These are phyloP conservation scores for Globia sparganii DNA, from an alignment of 2,888 invertebrate species.

Conservation along the genomic window DNA sequence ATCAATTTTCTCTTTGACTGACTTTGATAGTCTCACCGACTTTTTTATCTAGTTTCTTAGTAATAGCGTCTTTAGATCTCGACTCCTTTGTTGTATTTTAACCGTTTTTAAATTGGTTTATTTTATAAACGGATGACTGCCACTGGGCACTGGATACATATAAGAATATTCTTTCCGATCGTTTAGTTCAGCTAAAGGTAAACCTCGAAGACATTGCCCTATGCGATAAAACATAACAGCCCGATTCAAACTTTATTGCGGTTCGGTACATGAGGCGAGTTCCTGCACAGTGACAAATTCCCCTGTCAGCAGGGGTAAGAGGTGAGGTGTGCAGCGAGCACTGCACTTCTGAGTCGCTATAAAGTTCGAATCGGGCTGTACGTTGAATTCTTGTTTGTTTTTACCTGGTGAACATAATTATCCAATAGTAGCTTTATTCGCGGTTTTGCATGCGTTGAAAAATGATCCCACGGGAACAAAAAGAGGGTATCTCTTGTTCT, in stretches of 20 bases:
- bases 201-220: conserved; percentile 4
- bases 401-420: no score
- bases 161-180: neutral
- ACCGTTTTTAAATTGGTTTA: conserved; percentile 4
- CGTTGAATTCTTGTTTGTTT: neutral
- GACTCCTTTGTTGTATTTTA: conserved; percentile 1
- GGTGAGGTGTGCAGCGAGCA: no score
- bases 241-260: no score
- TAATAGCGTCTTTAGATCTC: conserved; percentile 4
- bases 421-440: no score
- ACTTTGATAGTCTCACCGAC: conserved; percentile 1
- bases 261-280: no score
- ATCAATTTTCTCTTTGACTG: conserved; percentile 29
- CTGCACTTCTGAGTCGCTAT: no score
- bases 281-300: no score
- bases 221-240: conserved; percentile 9
- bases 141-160: neutral
- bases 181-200: conserved; percentile 4
- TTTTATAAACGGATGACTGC: neutral
- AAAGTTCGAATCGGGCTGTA: no score
- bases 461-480: no score
- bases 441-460: no score
- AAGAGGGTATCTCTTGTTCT: neutral
- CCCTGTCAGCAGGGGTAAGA: no score
- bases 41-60: conserved; percentile 2